phyloP scores from a whole-genome alignment of 2,888 invertebrate genomes.

The Harmothoe impar region DNA sequence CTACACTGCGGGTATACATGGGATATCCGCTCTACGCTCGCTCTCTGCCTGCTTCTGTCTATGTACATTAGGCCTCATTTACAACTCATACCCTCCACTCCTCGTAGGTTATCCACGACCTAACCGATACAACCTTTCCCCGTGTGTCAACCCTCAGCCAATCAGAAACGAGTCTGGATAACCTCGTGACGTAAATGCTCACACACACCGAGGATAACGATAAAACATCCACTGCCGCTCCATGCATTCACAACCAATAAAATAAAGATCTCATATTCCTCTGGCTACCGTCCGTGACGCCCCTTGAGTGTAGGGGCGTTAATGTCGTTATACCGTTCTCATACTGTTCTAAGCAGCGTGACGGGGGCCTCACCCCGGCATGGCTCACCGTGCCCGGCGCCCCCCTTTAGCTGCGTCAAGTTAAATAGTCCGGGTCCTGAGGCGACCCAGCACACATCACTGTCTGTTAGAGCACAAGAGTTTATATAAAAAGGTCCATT shows the following conservation, averaged over 20 bases:
- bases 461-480: too few relatives aligned
- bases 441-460: too few relatives aligned
- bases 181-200: neutral
- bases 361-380: too few relatives aligned
- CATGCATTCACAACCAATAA: neutral
- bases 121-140: too few relatives aligned
- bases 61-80: slow-evolving; percentile 34
- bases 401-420: too few relatives aligned
- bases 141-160: too few relatives aligned
- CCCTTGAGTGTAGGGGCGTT: neutral
- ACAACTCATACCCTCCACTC: too few relatives aligned
- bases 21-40: neutral
- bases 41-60: slow-evolving; percentile 8
- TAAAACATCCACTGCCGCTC: neutral
- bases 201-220: neutral
- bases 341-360: neutral
- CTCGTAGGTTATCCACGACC: too few relatives aligned
- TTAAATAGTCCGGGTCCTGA: too few relatives aligned
- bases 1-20: neutral
- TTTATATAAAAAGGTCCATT: too few relatives aligned
- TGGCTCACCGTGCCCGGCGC: too few relatives aligned
- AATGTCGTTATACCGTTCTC: neutral
- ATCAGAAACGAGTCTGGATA: too few relatives aligned
- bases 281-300: neutral
- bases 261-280: slow-evolving; percentile 22